Evolutionary conservation across 2,888 invertebrate species (phyloP), one percentile per base, ranked within the genome.

Genomic region (Lithophane ornitopus): DNA sequence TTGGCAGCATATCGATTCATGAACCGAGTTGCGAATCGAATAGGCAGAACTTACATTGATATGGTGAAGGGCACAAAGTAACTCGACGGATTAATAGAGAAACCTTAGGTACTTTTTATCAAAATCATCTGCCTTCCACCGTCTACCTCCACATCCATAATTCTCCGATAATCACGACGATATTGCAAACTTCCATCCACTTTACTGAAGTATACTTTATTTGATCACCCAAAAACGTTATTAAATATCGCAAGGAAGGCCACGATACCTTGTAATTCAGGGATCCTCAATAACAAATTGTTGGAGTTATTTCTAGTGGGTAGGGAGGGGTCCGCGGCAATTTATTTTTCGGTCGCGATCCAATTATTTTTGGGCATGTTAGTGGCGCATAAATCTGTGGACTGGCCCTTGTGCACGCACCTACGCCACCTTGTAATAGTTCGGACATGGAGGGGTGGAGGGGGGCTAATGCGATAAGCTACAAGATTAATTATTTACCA

Each of bases 351-450:
- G 94, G 93, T 93, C 92, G 92, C 92, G 89, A 93, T 94, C 95
- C 95, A 96, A 96, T 96, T 96, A 96, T 96, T 96, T 95, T 94
- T 92, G 93, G 95, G 94, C 94, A 93, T 92, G 94, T 93, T 94
- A 93, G 93, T 93, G 91, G 90, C 89, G 92, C 92, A 95, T 94
- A 94, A 95, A 94, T 94, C 94, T 94, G 93, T 90, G 89, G 87
- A 84, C 81, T 75, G 82, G 73, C 82, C 87, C 88, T 86, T 86
- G 91, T 91, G 90, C 91, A 91, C 92, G 90, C 87, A 86, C 86
- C 85, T 85, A 85, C 82, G 82, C 85, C 82, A 89, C 87, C 87
- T 88, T 81, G 89, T 90, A 90, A 92, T 90, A 91, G 90, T 89
- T 90, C 79, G 87, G 86, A 88, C 89, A 88, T 85, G 88, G 88